These are phyloP conservation scores for Chelon labrosus DNA, from an alignment of 2,797 vertebrate species.

Conservation along the genomic window DNA sequence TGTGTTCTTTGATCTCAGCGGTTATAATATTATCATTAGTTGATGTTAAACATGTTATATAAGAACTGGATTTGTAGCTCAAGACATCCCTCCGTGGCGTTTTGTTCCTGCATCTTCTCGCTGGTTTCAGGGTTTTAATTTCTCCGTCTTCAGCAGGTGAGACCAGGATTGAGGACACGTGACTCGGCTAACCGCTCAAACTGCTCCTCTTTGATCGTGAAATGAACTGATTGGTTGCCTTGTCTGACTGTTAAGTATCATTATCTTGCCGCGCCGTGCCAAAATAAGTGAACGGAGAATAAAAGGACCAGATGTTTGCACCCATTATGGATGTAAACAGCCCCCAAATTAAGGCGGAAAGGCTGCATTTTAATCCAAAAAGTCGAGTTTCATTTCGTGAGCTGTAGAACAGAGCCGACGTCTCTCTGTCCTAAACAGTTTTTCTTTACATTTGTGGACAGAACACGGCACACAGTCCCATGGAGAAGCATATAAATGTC, in stretches of 20 bases:
- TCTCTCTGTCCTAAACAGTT: not conserved
- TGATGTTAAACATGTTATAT: too few species aligned
- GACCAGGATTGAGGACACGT: not conserved
- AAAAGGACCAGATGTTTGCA: conserved; percentile 32
- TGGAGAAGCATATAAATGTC: conserved; percentile 2
- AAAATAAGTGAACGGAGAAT: not conserved
- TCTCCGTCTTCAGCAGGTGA: conserved; percentile 4
- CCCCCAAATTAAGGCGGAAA: conserved; percentile 27
- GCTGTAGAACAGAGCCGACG: not conserved
- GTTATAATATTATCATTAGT: not conserved
- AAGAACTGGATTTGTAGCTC: too few species aligned
- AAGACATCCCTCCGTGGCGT: too few species aligned
- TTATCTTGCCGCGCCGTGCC: conserved; percentile 4
- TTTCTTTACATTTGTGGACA: not conserved
- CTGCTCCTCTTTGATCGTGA: not conserved
- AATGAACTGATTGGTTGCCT: not conserved
- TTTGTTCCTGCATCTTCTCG: too few species aligned
- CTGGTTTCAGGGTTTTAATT: not conserved
- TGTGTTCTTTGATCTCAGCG: not conserved
- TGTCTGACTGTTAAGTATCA: not conserved
- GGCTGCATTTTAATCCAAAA: conserved; percentile 14
- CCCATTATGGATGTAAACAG: conserved; percentile 19
- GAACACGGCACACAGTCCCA: not conserved
- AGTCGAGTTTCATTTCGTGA: conserved; percentile 23
- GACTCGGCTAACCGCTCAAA: conserved; percentile 1